phyloP scores from a whole-genome alignment of 2,113 vertebrate genomes.

The Lathamus discolor region DNA sequence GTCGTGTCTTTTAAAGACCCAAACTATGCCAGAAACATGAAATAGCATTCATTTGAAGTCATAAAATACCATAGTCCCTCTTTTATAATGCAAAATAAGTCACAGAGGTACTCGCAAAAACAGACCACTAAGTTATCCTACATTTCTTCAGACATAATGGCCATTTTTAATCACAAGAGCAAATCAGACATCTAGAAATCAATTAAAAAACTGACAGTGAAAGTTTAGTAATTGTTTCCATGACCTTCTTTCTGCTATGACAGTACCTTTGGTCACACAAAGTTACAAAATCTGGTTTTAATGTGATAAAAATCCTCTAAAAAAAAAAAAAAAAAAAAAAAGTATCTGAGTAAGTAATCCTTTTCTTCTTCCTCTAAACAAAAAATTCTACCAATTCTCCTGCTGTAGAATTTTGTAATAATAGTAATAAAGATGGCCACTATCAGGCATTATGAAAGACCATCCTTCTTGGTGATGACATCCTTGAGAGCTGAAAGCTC shows the following conservation, averaged over 20 bases:
- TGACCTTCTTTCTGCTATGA: neutral
- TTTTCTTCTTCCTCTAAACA: neutral
- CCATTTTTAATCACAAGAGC: neutral
- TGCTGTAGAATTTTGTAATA: neutral
- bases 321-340: neutral
- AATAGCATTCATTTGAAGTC: neutral
- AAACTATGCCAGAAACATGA: neutral
- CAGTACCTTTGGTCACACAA: neutral
- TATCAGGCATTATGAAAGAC: neutral
- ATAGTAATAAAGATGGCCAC: fast-evolving
- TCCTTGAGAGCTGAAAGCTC: neutral
- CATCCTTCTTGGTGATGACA: neutral
- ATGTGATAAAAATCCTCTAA: neutral
- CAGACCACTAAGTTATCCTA: neutral
- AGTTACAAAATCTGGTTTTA: neutral
- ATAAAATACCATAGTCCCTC: neutral
- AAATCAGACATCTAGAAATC: neutral
- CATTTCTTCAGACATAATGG: neutral
- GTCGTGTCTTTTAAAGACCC: neutral
- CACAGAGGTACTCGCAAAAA: neutral
- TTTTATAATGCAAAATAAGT: neutral
- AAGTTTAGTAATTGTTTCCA: neutral
- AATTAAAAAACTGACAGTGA: neutral
- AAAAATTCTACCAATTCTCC: neutral
- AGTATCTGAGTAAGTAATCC: neutral